phyloP scores from a whole-genome alignment of 1,140 invertebrate species.

The Forficula auricularia region DNA sequence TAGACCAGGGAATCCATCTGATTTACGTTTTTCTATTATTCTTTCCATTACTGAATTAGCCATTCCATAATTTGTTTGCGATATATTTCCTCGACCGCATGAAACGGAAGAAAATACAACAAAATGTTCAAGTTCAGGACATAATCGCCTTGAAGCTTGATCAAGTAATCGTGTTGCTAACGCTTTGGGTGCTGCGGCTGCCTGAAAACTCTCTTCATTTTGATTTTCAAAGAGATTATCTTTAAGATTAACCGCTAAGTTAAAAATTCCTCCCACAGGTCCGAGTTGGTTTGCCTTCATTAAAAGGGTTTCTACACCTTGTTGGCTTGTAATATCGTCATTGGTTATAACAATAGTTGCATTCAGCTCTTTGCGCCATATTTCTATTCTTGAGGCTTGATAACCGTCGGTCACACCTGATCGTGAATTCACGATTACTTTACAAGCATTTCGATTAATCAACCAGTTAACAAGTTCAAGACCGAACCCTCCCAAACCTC shows the following conservation, averaged over 20 bases:
- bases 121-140: constrained; percentile 21
- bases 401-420: constrained; percentile 37
- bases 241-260: constrained; percentile 45
- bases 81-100: constrained; percentile 15
- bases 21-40: constrained; percentile 13
- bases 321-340: constrained; percentile 26
- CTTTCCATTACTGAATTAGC: constrained; percentile 18
- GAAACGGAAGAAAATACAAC: constrained; percentile 17
- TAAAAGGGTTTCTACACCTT: constrained; percentile 36
- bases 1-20: constrained; percentile 11
- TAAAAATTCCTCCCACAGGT: constrained; percentile 58
- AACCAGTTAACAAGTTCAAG: constrained; percentile 43
- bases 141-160: constrained; percentile 28
- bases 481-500: constrained; percentile 46
- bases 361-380: constrained; percentile 34
- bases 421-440: constrained; percentile 39
- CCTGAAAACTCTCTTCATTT: constrained; percentile 24
- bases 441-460: constrained; percentile 34
- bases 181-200: constrained; percentile 36
- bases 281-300: constrained; percentile 35
- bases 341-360: constrained; percentile 30
- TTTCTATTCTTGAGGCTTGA: constrained; percentile 27
- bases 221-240: constrained; percentile 42
- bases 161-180: constrained; percentile 35
- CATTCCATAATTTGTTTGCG: constrained; percentile 16